These are phyloP conservation scores for Panagrolaimus sp. DNA, from an alignment of 1,140 invertebrate genomes.

Conservation along the genomic window DNA sequence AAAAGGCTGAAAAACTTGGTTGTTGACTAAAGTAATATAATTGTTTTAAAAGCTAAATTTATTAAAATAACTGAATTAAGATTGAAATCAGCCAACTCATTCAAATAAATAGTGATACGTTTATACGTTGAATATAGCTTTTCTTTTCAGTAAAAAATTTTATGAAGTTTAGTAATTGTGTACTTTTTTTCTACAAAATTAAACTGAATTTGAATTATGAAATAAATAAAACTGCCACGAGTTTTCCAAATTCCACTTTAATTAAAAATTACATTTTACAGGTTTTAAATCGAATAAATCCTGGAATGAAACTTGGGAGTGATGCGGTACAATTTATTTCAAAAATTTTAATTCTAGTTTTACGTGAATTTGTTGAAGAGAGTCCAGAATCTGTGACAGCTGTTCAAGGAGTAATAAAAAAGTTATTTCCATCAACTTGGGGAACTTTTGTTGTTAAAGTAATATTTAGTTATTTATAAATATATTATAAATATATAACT, in stretches of 20 bases:
- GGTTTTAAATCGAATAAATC: conserved; percentile 14
- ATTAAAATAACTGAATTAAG: too few species aligned
- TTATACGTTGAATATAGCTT: background rate
- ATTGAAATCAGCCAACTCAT: too few species aligned
- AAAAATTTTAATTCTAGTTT: conserved; percentile 34
- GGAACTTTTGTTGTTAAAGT: conserved; percentile 37
- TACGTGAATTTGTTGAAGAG: conserved; percentile 33
- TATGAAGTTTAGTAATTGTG: too few species aligned
- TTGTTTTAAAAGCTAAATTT: too few species aligned
- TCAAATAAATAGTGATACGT: too few species aligned
- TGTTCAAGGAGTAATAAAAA: background rate
- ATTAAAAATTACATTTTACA: background rate
- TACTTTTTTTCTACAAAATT: too few species aligned
- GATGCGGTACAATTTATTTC: conserved; percentile 36
- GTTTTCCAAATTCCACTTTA: too few species aligned
- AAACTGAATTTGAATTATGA: too few species aligned
- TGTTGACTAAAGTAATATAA: too few species aligned
- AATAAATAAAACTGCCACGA: too few species aligned
- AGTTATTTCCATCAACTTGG: conserved; percentile 23
- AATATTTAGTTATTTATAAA: background rate
- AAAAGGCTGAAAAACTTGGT: too few species aligned
- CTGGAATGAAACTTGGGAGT: conserved; percentile 37
- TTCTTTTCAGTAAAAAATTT: conserved; percentile 34
- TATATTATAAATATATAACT: background rate
- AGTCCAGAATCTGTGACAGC: conserved; percentile 19